Conservation (phyloP, 2,797 vertebrate species). For the Enteromius argenteus region DNA sequence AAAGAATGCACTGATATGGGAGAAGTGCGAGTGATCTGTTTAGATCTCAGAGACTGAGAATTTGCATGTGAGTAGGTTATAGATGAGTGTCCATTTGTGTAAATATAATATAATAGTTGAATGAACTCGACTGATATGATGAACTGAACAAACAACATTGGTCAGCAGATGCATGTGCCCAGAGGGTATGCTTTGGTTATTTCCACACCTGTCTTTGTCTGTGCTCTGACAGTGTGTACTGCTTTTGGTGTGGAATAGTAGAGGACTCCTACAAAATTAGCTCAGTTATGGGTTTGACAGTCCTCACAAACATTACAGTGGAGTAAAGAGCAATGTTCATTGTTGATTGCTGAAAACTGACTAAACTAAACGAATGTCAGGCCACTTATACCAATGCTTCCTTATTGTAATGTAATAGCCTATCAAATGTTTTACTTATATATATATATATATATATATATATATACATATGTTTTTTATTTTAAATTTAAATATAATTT, state of each 20-base stretch:
- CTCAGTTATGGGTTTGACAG: background rate
- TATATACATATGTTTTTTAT: too few species aligned
- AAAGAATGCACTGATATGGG: background rate
- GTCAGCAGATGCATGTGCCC: background rate
- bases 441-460: too few species aligned
- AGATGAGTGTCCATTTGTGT: background rate
- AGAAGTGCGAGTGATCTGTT: background rate
- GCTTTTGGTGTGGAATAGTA: background rate
- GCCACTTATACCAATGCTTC: conserved; percentile 2
- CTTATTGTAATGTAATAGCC: background rate
- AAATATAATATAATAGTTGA: background rate
- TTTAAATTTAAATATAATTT: too few species aligned
- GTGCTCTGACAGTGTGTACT: background rate
- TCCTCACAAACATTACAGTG: background rate
- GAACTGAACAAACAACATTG: background rate
- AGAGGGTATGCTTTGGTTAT: background rate
- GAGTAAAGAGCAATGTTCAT: background rate
- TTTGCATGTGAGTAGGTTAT: background rate
- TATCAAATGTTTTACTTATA: background rate
- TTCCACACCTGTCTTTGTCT: background rate
- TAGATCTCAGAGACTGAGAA: background rate
- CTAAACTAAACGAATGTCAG: background rate
- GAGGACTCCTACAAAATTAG: background rate
- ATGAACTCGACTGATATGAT: background rate
- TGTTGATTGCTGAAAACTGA: background rate